These are phyloP conservation scores for Lacanobia oleracea DNA, from an alignment of 2,888 invertebrate genomes.

Conservation along the genomic window DNA sequence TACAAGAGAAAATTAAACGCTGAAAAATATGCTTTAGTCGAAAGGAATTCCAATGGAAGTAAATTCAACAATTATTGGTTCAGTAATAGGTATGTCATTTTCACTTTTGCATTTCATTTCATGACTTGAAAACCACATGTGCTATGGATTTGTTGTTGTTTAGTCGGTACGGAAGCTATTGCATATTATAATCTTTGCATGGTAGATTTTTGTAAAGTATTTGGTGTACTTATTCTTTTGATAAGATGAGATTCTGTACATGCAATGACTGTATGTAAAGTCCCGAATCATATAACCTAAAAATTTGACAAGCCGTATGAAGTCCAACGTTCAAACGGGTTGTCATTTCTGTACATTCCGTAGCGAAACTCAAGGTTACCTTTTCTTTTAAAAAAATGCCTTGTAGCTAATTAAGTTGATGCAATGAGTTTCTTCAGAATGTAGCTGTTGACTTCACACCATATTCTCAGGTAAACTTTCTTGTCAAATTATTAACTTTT, in stretches of 20 bases:
- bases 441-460: slow-evolving; percentile 13
- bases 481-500: slow-evolving; percentile 28
- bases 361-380: slow-evolving; percentile 79
- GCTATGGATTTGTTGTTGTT: slow-evolving; percentile 87
- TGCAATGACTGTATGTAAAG: slow-evolving; percentile 67
- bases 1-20: slow-evolving; percentile 80
- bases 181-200: slow-evolving; percentile 80
- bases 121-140: slow-evolving; percentile 88
- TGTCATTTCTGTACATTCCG: slow-evolving; percentile 79
- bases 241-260: slow-evolving; percentile 68
- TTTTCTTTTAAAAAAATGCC: slow-evolving; percentile 58
- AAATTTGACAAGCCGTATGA: slow-evolving; percentile 83
- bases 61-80: slow-evolving; percentile 79
- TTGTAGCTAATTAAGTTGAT: slow-evolving; percentile 38
- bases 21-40: slow-evolving; percentile 83
- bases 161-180: slow-evolving; percentile 79
- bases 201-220: slow-evolving; percentile 72
- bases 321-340: slow-evolving; percentile 86
- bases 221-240: slow-evolving; percentile 65
- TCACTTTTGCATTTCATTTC: slow-evolving; percentile 85
- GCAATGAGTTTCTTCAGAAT: slow-evolving; percentile 52
- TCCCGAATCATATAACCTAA: slow-evolving; percentile 82
- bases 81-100: slow-evolving; percentile 85
- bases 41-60: slow-evolving; percentile 81
- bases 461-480: slow-evolving; percentile 38